phyloP scores from a whole-genome alignment of 2,797 vertebrate genomes.

The Pampus argenteus region DNA sequence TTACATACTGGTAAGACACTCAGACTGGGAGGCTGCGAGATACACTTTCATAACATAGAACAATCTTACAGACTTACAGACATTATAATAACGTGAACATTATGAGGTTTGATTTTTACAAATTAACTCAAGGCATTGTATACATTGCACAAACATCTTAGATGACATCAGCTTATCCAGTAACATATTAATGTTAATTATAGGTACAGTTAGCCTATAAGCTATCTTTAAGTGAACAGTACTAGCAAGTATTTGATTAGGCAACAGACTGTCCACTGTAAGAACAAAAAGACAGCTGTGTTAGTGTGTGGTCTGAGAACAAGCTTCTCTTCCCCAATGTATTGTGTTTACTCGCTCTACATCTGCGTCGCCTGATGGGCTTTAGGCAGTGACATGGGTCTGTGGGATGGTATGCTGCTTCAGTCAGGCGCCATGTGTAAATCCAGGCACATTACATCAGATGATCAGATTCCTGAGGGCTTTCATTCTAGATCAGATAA shows the following conservation, averaged over 20 bases:
- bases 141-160: slow-evolving; percentile 16
- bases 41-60: background rate
- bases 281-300: slow-evolving; percentile 51
- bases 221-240: slow-evolving; percentile 25
- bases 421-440: slow-evolving; percentile 58
- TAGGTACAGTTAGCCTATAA: slow-evolving; percentile 4
- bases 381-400: slow-evolving; percentile 51
- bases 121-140: slow-evolving; percentile 28
- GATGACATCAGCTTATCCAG: slow-evolving; percentile 27
- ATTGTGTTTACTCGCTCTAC: slow-evolving; percentile 35
- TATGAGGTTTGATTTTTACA: slow-evolving; percentile 29
- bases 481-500: slow-evolving; percentile 65
- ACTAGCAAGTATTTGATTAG: slow-evolving; percentile 60
- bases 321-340: slow-evolving; percentile 12
- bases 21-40: background rate
- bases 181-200: slow-evolving; percentile 20
- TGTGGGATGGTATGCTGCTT: slow-evolving; percentile 54
- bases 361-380: slow-evolving; percentile 35
- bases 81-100: slow-evolving; percentile 13
- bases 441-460: slow-evolving; percentile 66
- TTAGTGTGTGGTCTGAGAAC: slow-evolving; percentile 55
- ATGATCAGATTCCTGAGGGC: slow-evolving; percentile 61
- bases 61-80: background rate
- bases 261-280: slow-evolving; percentile 22
- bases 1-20: slow-evolving; percentile 37